Conservation (phyloP, 2,888 invertebrate genomes). For the Tenthredo mesomela region DNA sequence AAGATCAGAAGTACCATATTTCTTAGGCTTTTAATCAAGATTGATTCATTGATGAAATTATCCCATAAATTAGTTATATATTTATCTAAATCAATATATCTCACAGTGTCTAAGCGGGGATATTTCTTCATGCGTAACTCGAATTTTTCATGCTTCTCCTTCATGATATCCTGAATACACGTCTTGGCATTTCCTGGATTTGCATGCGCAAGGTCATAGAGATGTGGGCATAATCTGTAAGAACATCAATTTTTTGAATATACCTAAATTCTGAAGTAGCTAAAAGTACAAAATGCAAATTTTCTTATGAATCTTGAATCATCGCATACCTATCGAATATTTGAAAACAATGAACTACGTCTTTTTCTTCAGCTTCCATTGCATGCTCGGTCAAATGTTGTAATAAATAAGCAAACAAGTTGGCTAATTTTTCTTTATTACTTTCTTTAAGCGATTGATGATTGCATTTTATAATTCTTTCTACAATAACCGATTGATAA, state of each 20-base stretch:
- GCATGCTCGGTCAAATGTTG: slow-evolving; percentile 88
- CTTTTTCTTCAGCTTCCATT: slow-evolving; percentile 71
- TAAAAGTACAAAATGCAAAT: not conserved
- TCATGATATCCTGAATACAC: slow-evolving; percentile 84
- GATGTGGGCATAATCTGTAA: slow-evolving; percentile 76
- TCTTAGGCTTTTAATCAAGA: not conserved
- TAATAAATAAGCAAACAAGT: slow-evolving; percentile 87
- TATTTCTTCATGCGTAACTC: slow-evolving; percentile 81
- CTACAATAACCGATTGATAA: slow-evolving; percentile 86
- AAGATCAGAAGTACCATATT: not conserved
- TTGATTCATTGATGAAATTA: not conserved
- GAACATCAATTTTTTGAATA: not conserved
- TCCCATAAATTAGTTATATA: not conserved
- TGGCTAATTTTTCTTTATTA: slow-evolving; percentile 88
- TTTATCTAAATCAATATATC: slow-evolving; percentile 12
- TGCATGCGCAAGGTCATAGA: slow-evolving; percentile 86
- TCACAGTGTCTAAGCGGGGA: slow-evolving; percentile 83
- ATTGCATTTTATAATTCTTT: slow-evolving; percentile 92
- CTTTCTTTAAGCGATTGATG: slow-evolving; percentile 89
- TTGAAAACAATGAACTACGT: slow-evolving; percentile 81
- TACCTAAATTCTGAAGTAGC: not conserved
- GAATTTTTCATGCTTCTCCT: slow-evolving; percentile 86
- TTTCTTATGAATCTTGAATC: not conserved
- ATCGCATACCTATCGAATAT: slow-evolving; percentile 80
- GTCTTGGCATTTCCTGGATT: slow-evolving; percentile 85